Conservation (phyloP, 1,140 invertebrate genomes). For the Papilio polytes region DNA sequence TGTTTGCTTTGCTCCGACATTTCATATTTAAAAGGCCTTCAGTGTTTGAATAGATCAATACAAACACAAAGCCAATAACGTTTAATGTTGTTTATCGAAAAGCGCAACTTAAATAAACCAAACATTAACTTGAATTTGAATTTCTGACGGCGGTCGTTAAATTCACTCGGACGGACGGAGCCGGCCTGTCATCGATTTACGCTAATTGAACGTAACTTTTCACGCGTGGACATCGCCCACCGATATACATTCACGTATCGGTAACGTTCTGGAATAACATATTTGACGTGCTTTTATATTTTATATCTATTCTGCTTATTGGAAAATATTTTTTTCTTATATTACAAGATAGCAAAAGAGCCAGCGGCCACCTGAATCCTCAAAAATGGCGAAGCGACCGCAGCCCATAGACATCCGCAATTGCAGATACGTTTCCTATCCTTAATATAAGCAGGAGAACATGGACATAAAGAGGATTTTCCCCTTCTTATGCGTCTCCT, state of each 20-base stretch:
- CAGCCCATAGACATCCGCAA: no score
- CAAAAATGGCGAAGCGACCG: no score
- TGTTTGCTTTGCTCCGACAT: neutral
- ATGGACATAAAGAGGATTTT: no score
- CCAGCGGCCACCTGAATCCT: no score
- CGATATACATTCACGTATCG: constrained; percentile 34
- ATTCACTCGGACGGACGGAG: constrained; percentile 56
- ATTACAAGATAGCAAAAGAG: no score
- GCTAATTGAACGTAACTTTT: constrained; percentile 76
- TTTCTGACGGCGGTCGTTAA: constrained; percentile 63
- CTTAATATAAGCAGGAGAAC: no score
- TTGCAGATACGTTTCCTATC: no score
- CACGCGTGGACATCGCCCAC: constrained; percentile 48
- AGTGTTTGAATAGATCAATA: neutral
- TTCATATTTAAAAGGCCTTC: constrained; percentile 1
- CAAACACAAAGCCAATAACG: constrained; percentile 14
- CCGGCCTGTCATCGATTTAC: constrained; percentile 67
- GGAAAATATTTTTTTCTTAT: no score
- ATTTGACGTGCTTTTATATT: neutral
- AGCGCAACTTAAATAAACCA: constrained; percentile 22
- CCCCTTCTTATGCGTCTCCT: no score
- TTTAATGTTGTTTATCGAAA: constrained; percentile 18
- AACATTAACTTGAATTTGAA: constrained; percentile 47
- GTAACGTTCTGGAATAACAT: neutral
- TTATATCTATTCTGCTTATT: neutral